A percentile compares a stretch with the other conserved stretches of the same genome.
phyloP scores from a whole-genome alignment of 2,113 vertebrate species.

The Pogonocichla stellata region DNA sequence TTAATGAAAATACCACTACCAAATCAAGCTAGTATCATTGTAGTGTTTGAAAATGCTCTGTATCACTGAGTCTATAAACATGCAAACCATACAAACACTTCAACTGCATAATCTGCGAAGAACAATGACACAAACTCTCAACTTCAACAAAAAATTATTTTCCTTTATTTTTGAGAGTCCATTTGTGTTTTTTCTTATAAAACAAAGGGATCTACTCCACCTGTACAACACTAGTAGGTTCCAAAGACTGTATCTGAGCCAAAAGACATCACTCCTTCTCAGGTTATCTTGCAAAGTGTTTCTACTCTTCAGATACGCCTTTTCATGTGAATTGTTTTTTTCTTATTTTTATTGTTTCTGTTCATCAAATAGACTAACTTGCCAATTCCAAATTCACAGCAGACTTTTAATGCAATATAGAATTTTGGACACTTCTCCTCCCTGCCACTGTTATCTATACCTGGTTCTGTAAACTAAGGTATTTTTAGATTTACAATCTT shows the following conservation, averaged over 20 bases:
- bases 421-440: neutral
- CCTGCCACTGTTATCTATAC: neutral
- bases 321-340: neutral
- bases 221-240: neutral
- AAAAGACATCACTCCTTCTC: neutral
- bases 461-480: neutral
- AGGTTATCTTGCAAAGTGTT: neutral
- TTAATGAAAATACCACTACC: neutral
- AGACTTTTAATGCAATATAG: neutral
- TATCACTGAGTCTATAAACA: neutral
- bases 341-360: neutral
- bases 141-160: neutral
- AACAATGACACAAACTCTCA: neutral
- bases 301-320: neutral
- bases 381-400: neutral
- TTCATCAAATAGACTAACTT: neutral
- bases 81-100: neutral
- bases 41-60: neutral
- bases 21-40: neutral
- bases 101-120: neutral
- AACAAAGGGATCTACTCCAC: neutral
- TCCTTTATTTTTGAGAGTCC: neutral
- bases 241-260: neutral
- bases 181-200: neutral
- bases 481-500: neutral